These are phyloP conservation scores for Macquaria ambigua DNA, from an alignment of 2,113 vertebrate species.

Conservation along the genomic window DNA sequence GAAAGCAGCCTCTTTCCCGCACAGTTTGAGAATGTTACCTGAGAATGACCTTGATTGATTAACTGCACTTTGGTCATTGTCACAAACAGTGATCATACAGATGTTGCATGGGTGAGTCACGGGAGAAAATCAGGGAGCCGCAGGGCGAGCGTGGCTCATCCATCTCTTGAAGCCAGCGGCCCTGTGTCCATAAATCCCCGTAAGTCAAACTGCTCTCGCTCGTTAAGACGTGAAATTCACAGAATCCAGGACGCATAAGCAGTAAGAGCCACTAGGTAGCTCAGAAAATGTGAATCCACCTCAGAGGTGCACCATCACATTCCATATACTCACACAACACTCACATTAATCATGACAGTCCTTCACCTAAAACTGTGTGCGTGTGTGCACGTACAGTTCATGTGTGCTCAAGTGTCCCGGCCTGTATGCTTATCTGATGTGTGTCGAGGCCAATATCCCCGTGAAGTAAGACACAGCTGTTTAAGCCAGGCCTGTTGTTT, in stretches of 20 bases:
- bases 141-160: conserved; percentile 33
- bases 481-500: conserved; percentile 50
- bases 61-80: conserved; percentile 30
- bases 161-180: conserved; percentile 39
- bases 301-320: conserved; percentile 40
- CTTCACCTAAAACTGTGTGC: conserved; percentile 26
- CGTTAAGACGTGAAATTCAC: conserved; percentile 51
- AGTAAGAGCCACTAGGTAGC: conserved; percentile 18
- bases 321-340: conserved; percentile 53
- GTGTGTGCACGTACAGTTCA: conserved; percentile 25
- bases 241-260: conserved; percentile 54
- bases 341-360: conserved; percentile 52
- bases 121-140: conserved; percentile 36
- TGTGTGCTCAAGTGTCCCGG: conserved; percentile 17
- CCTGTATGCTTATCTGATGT: conserved; percentile 30
- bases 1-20: not conserved
- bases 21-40: conserved; percentile 16
- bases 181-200: conserved; percentile 52
- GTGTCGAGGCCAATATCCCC: conserved; percentile 8
- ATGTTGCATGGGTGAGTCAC: conserved; percentile 26
- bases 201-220: conserved; percentile 43
- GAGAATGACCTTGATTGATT: conserved; percentile 18
- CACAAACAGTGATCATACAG: conserved; percentile 19
- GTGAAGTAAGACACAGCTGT: conserved; percentile 53
- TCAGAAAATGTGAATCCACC: conserved; percentile 43